Percentiles rank a stretch among this genome's conserved stretches.
Conservation (phyloP, 2,113 vertebrate species). For the human (Homo sapiens) region GRCh38 chr9:99545501-99546000, state of each 20-base stretch:
- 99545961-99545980: too few relatives aligned
- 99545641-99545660: neutral
- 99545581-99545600: neutral
- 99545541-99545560: neutral
- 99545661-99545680: neutral
- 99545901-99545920: too few relatives aligned
- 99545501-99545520: neutral
- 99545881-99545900: too few relatives aligned
- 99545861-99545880: too few relatives aligned
- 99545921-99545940: too few relatives aligned
- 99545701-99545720: neutral
- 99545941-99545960: too few relatives aligned
- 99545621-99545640: neutral
- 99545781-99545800: too few relatives aligned
- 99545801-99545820: too few relatives aligned
- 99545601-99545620: neutral
- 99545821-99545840: too few relatives aligned
- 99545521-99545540: neutral
- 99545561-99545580: neutral
- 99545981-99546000: too few relatives aligned
- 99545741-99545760: neutral
- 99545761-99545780: neutral
- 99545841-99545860: too few relatives aligned
- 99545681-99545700: neutral
- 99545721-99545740: neutral